Conservation (phyloP, 2,113 vertebrate species). For the Heterotis niloticus region DNA sequence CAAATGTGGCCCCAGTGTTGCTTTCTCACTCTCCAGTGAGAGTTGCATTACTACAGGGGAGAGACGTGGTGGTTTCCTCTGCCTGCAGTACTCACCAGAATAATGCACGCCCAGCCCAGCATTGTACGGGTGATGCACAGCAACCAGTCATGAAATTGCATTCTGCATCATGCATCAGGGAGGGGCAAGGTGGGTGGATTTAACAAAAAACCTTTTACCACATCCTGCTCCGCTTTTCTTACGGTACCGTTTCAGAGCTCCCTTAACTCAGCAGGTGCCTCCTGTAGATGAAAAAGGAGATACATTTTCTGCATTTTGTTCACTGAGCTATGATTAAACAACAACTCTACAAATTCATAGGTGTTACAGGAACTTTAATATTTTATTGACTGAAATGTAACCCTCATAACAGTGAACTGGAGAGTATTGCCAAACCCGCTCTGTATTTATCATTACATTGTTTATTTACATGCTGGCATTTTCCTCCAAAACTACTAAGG, state of each 20-base stretch:
- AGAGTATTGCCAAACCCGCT: too few species aligned
- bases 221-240: background rate
- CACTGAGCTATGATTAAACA: too few species aligned
- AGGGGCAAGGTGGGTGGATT: background rate
- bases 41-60: too few species aligned
- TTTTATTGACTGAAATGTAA: too few species aligned
- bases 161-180: background rate
- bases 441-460: too few species aligned
- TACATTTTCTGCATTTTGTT: too few species aligned
- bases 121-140: background rate
- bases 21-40: background rate
- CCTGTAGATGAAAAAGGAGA: background rate
- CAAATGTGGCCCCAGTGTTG: background rate
- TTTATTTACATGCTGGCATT: too few species aligned
- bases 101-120: background rate
- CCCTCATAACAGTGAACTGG: too few species aligned
- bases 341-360: too few species aligned
- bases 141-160: background rate
- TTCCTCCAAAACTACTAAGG: too few species aligned
- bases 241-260: background rate
- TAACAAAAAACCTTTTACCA: background rate
- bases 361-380: too few species aligned
- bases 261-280: background rate
- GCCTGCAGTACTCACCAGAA: background rate
- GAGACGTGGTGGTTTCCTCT: slow-evolving; percentile 6